phyloP scores from a whole-genome alignment of 2,113 vertebrate genomes.

The Cyanistes caeruleus region DNA sequence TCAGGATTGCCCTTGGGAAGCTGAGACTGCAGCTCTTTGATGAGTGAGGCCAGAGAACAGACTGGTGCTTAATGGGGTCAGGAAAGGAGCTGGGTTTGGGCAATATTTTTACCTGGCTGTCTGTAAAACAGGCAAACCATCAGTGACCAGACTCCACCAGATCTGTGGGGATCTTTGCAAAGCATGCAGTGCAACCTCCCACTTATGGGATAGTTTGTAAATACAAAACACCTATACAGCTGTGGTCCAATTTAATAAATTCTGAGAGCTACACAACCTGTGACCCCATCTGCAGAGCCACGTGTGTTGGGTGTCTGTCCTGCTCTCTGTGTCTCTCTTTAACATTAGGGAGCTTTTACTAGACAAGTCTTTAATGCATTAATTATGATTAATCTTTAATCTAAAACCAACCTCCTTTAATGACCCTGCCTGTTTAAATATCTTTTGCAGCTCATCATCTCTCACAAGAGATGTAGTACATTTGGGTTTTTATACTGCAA shows the following conservation, averaged over 20 bases:
- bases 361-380: conserved; percentile 42
- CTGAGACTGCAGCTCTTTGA: neutral
- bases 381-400: neutral
- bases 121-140: neutral
- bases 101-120: neutral
- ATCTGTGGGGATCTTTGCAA: neutral
- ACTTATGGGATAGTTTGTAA: neutral
- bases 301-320: neutral
- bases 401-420: conserved; percentile 45
- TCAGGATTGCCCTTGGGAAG: neutral
- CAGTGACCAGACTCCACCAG: neutral
- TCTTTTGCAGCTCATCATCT: conserved; percentile 16
- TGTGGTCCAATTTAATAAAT: neutral
- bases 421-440: conserved; percentile 27
- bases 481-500: neutral
- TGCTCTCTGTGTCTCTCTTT: neutral
- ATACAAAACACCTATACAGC: neutral
- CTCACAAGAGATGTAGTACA: conserved; percentile 33
- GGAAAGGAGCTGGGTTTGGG: neutral
- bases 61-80: accelerated
- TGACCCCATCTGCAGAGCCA: neutral
- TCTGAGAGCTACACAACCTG: neutral
- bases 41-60: neutral
- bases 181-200: neutral
- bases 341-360: neutral